Evolutionary conservation across 2,888 invertebrate species (phyloP), one percentile per base, ranked within the genome.

Genomic region (Cancer borealis): DNA sequence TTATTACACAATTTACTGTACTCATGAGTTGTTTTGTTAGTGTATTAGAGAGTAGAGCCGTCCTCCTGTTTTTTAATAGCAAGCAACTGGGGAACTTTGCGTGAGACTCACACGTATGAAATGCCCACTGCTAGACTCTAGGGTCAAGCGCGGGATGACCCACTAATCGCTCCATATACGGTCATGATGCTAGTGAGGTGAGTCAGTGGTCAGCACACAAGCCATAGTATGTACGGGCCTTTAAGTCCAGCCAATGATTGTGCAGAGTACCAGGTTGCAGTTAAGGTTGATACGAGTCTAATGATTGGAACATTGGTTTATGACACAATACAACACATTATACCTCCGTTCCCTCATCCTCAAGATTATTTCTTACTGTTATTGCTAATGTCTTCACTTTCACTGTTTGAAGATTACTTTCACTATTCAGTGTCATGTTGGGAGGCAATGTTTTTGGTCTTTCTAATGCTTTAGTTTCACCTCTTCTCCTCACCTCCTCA

Each of bases 261-360:
- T 21, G 14, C 21, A 49, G 26, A 84, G n/a, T 5, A 47, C 26
- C 30, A 46, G 26, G 49, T 79, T 73, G 73, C 26, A 26, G 73
- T 12, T 47, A 84, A 39, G 49, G 8, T 84, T 26, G 26, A 49
- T 8, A 49, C 6, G 39, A 90, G 47, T 84, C 26, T 73, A 21
- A 79, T 84, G 47, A 49, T 10, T 88, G 66, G n/a, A 73, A 30
- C 39, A 84, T 10, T 60, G 49, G 30, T n/a, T 45, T 89, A 45
- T 89, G 46, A 17, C 17, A 17, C 47, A 39, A 88, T 12, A 60
- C 17, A 73, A 45, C 46, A 39, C 47, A 54, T 92, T 94, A 95
- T 73, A 95, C 95, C 91, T 95, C 95, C 10, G 95, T 95, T 94
- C 95, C 95, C 90, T 95, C 94, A 90, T 95, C 95, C 45, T 95